Evolutionary conservation across 23 tunicate genomes (phyloP), one percentile per base, ranked within the genome.

Genomic region (Halocynthia roretzi): DNA sequence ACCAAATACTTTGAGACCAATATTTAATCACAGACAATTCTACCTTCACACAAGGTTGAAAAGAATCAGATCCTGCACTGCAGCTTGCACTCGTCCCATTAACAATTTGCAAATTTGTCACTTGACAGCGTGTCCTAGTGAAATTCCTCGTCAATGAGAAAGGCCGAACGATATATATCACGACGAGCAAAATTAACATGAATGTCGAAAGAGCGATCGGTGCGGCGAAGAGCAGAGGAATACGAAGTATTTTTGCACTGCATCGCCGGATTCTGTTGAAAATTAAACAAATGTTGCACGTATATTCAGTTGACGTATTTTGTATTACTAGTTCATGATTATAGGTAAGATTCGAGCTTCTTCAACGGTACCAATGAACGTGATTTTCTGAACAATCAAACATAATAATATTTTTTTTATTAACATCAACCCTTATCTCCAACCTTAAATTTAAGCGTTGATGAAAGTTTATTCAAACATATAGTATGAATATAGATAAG

Each of bases 21-120:
- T 31, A 31, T 31, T 31, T 31, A 31, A 31, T 31, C 44, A 31
- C 44, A 31, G 2, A 31, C 44, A 31, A 31, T 31, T 31, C 4
- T 51, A 77, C 84, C 71, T 71, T 72, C 2, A 78, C 65, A 56
- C 90, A 85, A 61, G 90, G 84, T 0, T 50, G 8, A 61, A 85
- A 85, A 8, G 54, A 5, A 71, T 85, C 90, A 5, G 90, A 80
- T 50, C 90, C 90, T 52, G 78, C 84, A 70, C 78, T 84, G 68
- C 88, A 84, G 19, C 88, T 70, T 6, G 62, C 81, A 20, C 20
- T n/a, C 2, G 52, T 19, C 44, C 44, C 44, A 15, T 48, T 12
- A 8, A 67, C n/a, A 18, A 62, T 15, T 17, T 70, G 60, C 20
- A 44, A 68, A 21, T 54, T 65, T 8, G 50, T 10, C 19, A 84